Percentiles rank a stretch among this genome's conserved stretches.
These are phyloP conservation scores for Euthynnus affinis DNA, from an alignment of 2,797 vertebrate species.

Conservation along the genomic window DNA sequence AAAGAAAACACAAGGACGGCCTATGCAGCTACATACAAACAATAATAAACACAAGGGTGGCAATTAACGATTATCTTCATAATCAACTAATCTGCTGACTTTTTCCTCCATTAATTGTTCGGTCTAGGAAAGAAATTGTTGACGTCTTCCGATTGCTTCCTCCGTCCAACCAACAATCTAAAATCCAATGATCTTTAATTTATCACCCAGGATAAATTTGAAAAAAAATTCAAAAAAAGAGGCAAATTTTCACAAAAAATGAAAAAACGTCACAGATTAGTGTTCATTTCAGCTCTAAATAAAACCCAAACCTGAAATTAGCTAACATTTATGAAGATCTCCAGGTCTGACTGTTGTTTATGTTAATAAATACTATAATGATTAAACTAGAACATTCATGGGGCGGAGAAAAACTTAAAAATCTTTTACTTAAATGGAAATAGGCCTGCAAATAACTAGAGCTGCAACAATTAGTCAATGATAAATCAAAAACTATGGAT, in stretches of 20 bases:
- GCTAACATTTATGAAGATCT: background rate
- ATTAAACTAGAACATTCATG: too few species aligned
- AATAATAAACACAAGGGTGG: background rate
- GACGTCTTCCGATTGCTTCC: background rate
- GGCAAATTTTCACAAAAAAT: background rate
- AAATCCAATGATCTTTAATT: background rate
- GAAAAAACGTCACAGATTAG: too few species aligned
- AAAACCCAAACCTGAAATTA: background rate
- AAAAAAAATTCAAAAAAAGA: background rate
- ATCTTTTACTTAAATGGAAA: too few species aligned
- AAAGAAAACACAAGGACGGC: slow-evolving; percentile 33
- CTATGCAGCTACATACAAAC: background rate
- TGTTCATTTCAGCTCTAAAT: background rate
- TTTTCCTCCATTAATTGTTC: background rate
- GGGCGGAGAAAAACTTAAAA: too few species aligned
- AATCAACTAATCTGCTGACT: background rate
- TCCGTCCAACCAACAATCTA: background rate
- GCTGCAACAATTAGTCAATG: too few species aligned
- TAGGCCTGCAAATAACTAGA: too few species aligned
- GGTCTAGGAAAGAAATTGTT: background rate
- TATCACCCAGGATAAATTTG: too few species aligned
- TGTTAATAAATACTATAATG: background rate
- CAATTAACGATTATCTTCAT: background rate
- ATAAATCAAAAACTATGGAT: too few species aligned
- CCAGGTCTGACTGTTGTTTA: background rate